These are phyloP conservation scores for Tapirus terrestris DNA, from an alignment of 2,113 vertebrate genomes.

Conservation along the genomic window DNA sequence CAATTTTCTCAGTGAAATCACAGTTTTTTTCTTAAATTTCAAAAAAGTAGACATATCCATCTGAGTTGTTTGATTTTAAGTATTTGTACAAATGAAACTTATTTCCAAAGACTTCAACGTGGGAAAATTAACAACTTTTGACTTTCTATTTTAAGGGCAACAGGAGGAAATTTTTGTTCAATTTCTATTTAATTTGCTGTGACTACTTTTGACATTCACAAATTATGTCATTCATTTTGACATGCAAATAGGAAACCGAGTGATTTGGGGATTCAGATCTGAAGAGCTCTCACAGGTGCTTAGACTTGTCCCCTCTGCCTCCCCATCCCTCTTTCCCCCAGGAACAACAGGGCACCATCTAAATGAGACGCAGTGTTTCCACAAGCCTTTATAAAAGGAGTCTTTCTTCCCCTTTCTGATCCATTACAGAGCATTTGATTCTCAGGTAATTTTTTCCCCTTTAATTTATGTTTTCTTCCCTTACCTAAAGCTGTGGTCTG, in stretches of 20 bases:
- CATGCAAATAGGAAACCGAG: constrained; percentile 11
- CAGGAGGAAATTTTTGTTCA: constrained; percentile 59
- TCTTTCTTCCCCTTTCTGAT: background rate
- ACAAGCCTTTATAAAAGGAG: background rate
- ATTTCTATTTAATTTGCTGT: constrained; percentile 67
- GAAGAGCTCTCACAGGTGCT: background rate
- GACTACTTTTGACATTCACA: constrained; percentile 64
- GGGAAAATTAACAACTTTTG: constrained; percentile 53
- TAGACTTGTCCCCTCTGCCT: background rate
- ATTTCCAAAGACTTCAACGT: constrained; percentile 20
- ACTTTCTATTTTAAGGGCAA: constrained; percentile 58
- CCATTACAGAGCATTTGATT: background rate
- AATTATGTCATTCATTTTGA: constrained; percentile 67
- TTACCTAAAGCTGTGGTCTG: constrained; percentile 8
- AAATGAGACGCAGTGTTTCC: background rate
- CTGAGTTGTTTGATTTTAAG: constrained; percentile 43
- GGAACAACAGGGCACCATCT: background rate
- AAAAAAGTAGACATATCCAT: background rate
- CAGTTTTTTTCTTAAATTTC: background rate
- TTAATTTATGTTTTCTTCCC: background rate
- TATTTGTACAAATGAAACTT: constrained; percentile 24
- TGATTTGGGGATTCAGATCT: constrained; percentile 7
- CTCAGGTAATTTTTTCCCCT: background rate
- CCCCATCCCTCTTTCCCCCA: background rate
- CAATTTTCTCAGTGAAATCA: constrained; percentile 45